Conservation (phyloP, 2,888 invertebrate genomes). For the Andrena dorsata region DNA sequence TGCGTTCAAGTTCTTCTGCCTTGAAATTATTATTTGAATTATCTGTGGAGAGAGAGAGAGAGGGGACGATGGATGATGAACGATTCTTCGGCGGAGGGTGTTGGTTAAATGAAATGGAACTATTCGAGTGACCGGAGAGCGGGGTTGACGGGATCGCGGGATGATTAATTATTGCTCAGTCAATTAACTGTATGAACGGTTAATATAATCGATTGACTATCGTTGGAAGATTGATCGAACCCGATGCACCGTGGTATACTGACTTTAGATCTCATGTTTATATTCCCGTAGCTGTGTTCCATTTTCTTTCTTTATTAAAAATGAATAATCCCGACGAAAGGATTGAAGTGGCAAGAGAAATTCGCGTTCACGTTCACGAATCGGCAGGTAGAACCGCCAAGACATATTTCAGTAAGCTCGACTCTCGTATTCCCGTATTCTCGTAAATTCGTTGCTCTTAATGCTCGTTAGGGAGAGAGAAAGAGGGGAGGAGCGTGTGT, state of each 20-base stretch:
- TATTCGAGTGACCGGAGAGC: neutral
- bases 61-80: neutral
- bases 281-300: neutral
- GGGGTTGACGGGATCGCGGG: neutral
- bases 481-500: neutral
- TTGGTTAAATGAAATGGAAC: neutral
- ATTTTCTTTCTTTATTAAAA: neutral
- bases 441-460: slow-evolving; percentile 37
- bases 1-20: neutral
- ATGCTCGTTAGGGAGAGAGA: slow-evolving; percentile 17
- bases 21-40: neutral
- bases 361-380: neutral
- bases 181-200: neutral
- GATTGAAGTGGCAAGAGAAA: neutral
- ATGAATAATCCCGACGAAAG: neutral
- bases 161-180: neutral
- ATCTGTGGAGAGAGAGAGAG: neutral
- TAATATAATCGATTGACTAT: neutral
- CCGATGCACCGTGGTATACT: neutral
- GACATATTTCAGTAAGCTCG: slow-evolving; percentile 25
- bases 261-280: no score
- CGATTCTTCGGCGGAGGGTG: neutral
- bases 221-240: neutral
- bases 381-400: neutral
- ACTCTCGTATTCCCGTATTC: slow-evolving; percentile 18